Conservation (phyloP, 1,140 invertebrate genomes). For the Brachionus calyciflorus region DNA sequence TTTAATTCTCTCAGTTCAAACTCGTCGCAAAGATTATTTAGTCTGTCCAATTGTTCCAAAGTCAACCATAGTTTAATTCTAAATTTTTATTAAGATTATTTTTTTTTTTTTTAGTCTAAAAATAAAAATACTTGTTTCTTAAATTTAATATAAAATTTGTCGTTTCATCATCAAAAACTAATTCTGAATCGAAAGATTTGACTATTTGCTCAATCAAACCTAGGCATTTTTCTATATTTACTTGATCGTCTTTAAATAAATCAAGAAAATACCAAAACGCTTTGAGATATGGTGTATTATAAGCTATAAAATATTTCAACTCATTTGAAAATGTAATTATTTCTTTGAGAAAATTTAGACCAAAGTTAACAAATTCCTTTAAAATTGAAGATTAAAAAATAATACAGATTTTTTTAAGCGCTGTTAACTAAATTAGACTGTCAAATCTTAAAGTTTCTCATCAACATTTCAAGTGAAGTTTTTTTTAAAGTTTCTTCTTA, state of each 20-base stretch:
- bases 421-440: too few relatives aligned
- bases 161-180: background rate
- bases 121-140: background rate
- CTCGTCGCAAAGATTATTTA: background rate
- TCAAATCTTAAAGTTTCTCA: too few relatives aligned
- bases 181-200: background rate
- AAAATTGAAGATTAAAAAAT: too few relatives aligned
- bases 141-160: background rate
- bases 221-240: background rate
- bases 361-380: background rate
- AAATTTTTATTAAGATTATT: background rate
- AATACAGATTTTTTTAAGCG: too few relatives aligned
- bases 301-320: background rate
- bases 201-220: background rate
- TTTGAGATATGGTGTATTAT: background rate
- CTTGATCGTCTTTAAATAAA: background rate
- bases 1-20: background rate
- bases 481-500: too few relatives aligned
- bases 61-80: background rate
- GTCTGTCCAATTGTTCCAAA: background rate
- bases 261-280: background rate
- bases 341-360: slow-evolving; percentile 3
- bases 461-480: too few relatives aligned
- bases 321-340: background rate
- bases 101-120: background rate